A percentile compares a stretch with the other conserved stretches of the same genome.
Conservation (phyloP, 2,888 invertebrate species). For the Phortica magna region DNA sequence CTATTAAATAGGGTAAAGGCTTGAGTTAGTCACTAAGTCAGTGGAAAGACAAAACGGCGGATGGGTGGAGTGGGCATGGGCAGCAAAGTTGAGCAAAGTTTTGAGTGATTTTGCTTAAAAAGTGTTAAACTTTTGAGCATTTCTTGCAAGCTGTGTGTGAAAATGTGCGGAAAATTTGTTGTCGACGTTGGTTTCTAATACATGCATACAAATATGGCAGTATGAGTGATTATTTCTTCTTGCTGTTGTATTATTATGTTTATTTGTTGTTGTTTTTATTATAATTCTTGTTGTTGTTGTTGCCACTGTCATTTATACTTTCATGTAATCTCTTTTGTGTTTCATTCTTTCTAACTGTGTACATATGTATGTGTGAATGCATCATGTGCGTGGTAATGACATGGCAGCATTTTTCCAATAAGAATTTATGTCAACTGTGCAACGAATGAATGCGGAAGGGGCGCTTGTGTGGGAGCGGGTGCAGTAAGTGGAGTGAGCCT, state of each 20-base stretch:
- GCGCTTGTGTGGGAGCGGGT: not conserved
- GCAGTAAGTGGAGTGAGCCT: not conserved
- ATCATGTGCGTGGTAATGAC: conserved; percentile 3
- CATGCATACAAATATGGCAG: no score
- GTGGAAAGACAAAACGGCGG: no score
- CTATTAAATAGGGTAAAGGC: no score
- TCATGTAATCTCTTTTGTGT: not conserved
- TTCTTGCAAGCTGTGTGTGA: no score
- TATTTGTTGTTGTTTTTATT: not conserved
- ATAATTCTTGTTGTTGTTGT: not conserved
- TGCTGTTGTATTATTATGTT: not conserved
- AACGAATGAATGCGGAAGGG: not conserved
- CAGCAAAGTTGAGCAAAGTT: no score
- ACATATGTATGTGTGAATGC: not conserved
- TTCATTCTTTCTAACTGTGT: not conserved
- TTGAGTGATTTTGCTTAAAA: no score
- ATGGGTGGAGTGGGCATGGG: no score
- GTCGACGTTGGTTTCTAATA: no score
- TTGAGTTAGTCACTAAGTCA: no score
- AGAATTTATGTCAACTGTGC: not conserved
- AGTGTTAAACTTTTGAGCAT: no score
- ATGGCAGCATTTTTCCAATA: conserved; percentile 12
- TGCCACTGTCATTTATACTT: not conserved
- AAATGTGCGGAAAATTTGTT: no score
- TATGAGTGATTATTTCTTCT: not conserved